These are phyloP conservation scores for Neuroscelio doddi DNA, from an alignment of 2,888 invertebrate genomes.

Conservation along the genomic window DNA sequence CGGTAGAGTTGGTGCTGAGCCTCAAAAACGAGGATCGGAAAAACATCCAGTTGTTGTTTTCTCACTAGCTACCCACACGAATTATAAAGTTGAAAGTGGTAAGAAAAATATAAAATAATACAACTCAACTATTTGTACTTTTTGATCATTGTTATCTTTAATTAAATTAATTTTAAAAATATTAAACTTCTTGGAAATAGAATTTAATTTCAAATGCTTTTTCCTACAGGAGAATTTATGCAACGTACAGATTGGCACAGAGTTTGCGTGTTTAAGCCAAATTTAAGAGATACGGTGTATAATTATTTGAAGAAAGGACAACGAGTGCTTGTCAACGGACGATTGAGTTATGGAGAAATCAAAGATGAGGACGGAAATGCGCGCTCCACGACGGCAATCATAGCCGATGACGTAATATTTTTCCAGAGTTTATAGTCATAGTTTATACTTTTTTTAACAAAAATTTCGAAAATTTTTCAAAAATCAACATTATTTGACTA, in stretches of 20 bases:
- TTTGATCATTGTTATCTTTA: too few species aligned
- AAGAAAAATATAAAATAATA: constrained; percentile 37
- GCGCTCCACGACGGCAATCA: constrained; percentile 83
- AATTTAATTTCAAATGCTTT: neutral
- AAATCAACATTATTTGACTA: too few species aligned
- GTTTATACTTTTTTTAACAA: too few species aligned
- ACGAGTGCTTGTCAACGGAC: constrained; percentile 86
- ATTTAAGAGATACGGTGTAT: constrained; percentile 84
- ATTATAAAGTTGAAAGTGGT: constrained; percentile 79
- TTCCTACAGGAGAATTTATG: constrained; percentile 78
- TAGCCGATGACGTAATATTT: constrained; percentile 91
- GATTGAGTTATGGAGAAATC: constrained; percentile 88
- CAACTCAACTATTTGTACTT: too few species aligned
- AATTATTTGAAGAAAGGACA: constrained; percentile 90
- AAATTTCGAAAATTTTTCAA: too few species aligned
- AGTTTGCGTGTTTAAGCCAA: constrained; percentile 88
- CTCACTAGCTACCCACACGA: constrained; percentile 90
- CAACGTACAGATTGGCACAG: constrained; percentile 96
- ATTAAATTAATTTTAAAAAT: too few species aligned
- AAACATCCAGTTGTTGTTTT: constrained; percentile 91
- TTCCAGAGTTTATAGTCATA: constrained; percentile 70
- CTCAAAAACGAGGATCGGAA: constrained; percentile 86
- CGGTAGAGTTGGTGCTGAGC: constrained; percentile 93
- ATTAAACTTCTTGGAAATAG: too few species aligned
- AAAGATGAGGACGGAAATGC: constrained; percentile 84